Conservation (phyloP, 1,140 invertebrate genomes). For the Cyphomyrmex costatus region DNA sequence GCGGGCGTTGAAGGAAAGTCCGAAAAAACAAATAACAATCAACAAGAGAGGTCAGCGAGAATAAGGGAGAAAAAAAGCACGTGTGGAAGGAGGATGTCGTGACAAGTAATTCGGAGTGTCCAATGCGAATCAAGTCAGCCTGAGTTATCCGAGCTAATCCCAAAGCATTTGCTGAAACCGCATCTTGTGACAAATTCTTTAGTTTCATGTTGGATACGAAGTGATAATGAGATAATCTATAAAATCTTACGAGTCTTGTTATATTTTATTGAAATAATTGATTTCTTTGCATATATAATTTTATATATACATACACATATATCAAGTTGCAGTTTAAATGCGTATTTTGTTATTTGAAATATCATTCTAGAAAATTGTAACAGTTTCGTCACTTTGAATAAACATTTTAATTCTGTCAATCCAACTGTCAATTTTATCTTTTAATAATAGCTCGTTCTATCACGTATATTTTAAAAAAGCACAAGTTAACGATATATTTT, state of each 20-base stretch:
- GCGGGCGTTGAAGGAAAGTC: constrained; percentile 43
- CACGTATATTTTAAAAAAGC: background rate
- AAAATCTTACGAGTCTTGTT: background rate
- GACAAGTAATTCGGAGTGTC: constrained; percentile 52
- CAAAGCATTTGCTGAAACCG: constrained; percentile 8
- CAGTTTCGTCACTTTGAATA: background rate
- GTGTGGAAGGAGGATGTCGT: constrained; percentile 3
- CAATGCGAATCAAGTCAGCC: constrained; percentile 23
- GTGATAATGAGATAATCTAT: constrained; percentile 10
- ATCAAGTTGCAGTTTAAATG: background rate
- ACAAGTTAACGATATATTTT: background rate
- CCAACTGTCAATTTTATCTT: background rate
- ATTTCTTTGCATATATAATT: background rate
- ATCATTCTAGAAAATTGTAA: background rate
- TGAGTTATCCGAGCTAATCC: constrained; percentile 40
- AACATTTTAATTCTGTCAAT: constrained; percentile 2
- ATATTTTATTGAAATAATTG: background rate
- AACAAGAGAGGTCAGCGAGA: constrained; percentile 35
- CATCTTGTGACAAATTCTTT: constrained; percentile 37
- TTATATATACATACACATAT: background rate
- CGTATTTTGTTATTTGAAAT: constrained; percentile 3
- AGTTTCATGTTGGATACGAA: background rate
- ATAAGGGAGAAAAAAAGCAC: background rate
- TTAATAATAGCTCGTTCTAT: background rate
- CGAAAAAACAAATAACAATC: constrained; percentile 63